A percentile compares a stretch with the other conserved stretches of the same genome.
These are phyloP conservation scores for Heliconius nattereri DNA, from an alignment of 1,140 invertebrate species.

Conservation along the genomic window DNA sequence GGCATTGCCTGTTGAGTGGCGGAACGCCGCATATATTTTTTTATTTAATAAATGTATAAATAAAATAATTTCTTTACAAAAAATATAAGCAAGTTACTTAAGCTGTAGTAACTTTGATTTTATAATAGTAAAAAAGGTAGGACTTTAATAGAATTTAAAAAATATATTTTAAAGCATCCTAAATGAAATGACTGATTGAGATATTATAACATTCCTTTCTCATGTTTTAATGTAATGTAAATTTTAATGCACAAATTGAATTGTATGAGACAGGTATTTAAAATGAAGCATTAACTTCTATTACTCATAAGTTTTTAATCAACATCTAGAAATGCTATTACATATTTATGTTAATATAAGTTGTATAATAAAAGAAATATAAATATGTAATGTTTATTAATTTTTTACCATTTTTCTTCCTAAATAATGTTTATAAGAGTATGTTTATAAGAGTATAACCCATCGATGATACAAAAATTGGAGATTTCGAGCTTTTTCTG, in stretches of 20 bases:
- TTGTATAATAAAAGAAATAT: not conserved
- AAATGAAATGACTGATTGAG: not conserved
- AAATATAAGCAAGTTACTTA: not conserved
- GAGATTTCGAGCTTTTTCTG: no score
- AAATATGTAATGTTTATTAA: not conserved
- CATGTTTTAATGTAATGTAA: not conserved
- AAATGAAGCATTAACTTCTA: not conserved
- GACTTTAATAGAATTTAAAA: no score
- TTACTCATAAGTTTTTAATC: not conserved
- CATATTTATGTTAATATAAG: constrained; percentile 1
- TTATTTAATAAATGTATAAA: not conserved
- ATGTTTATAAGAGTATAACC: no score
- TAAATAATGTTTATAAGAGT: no score
- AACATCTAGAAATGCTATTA: not conserved
- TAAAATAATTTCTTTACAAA: not conserved
- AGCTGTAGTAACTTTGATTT: not conserved
- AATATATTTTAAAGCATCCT: not conserved
- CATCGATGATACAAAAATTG: no score
- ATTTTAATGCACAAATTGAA: not conserved
- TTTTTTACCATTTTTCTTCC: not conserved
- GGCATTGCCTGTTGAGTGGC: no score
- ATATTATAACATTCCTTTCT: not conserved
- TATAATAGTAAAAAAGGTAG: not conserved
- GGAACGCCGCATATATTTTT: not conserved
- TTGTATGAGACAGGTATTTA: not conserved